Evolutionary conservation across 1,140 invertebrate species (phyloP).

Genomic region (Microplitis mediator): DNA sequence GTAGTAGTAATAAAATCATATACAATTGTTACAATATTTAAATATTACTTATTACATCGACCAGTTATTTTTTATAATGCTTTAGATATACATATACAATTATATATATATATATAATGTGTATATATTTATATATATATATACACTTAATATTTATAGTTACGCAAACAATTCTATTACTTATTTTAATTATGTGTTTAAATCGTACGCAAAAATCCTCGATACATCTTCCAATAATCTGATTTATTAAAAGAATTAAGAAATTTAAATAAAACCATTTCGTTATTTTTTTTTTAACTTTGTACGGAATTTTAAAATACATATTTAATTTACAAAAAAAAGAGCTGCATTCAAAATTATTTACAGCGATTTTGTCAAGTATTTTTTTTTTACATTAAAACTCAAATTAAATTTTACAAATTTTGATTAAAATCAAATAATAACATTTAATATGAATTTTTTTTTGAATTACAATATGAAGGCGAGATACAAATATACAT

Average conservation of each 20-base stretch:
- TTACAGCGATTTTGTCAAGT: too few species aligned
- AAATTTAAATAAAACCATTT: too few species aligned
- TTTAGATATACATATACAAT: constrained; percentile 58
- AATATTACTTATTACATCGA: constrained; percentile 63
- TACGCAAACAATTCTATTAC: constrained; percentile 46
- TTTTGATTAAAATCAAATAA: too few species aligned
- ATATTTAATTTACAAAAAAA: too few species aligned
- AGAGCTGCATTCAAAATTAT: too few species aligned
- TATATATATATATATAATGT: constrained; percentile 52
- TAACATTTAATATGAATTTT: too few species aligned
- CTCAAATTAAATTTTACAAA: too few species aligned
- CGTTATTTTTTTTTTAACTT: neutral
- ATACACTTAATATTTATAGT: constrained; percentile 58
- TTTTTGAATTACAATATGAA: too few species aligned
- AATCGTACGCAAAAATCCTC: constrained; percentile 22
- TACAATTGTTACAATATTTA: constrained; percentile 65
- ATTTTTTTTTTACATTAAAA: too few species aligned
- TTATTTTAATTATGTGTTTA: constrained; percentile 29
- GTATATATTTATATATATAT: constrained; percentile 43
- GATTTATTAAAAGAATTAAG: neutral
- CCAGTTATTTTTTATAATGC: constrained; percentile 44
- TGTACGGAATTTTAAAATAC: too few species aligned
- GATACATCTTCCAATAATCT: neutral
- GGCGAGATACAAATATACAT: too few species aligned
- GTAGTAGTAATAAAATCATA: constrained; percentile 59